phyloP scores from a whole-genome alignment of 1,140 invertebrate species.

The Phocides pigmalion region DNA sequence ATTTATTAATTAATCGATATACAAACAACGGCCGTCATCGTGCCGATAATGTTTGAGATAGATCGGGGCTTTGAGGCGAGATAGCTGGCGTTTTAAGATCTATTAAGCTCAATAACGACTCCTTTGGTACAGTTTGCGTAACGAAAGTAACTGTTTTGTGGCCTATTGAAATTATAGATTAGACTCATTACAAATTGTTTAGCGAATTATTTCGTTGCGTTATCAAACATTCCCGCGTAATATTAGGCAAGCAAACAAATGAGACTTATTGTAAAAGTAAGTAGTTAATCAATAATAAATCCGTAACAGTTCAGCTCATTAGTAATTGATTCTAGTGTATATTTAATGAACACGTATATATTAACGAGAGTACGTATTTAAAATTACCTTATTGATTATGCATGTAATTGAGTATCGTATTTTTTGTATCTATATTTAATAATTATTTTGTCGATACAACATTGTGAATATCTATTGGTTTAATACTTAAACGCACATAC shows the following conservation, averaged over 20 bases:
- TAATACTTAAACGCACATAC: no score
- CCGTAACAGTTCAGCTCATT: no score
- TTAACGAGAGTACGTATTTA: no score
- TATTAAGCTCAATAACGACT: conserved; percentile 33
- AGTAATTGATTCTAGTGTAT: no score
- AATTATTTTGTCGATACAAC: no score
- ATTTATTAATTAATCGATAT: conserved; percentile 83
- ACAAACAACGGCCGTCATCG: conserved; percentile 80
- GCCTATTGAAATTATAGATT: conserved; percentile 15
- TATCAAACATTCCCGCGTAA: neutral
- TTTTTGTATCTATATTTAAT: no score
- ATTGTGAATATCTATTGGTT: no score
- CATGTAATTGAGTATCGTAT: no score
- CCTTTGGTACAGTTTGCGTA: conserved; percentile 17
- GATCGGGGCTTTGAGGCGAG: conserved; percentile 45
- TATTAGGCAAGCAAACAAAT: neutral
- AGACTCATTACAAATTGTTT: conserved; percentile 16
- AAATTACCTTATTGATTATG: no score
- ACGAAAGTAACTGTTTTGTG: conserved; percentile 28
- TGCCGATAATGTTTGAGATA: conserved; percentile 65
- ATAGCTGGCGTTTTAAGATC: conserved; percentile 35
- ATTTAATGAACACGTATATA: no score
- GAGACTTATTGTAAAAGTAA: neutral
- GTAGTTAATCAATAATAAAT: no score
- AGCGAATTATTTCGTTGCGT: neutral